Evolutionary conservation across 2,113 vertebrate species (phyloP).

Genomic region (Xiphorhynchus elegans): DNA sequence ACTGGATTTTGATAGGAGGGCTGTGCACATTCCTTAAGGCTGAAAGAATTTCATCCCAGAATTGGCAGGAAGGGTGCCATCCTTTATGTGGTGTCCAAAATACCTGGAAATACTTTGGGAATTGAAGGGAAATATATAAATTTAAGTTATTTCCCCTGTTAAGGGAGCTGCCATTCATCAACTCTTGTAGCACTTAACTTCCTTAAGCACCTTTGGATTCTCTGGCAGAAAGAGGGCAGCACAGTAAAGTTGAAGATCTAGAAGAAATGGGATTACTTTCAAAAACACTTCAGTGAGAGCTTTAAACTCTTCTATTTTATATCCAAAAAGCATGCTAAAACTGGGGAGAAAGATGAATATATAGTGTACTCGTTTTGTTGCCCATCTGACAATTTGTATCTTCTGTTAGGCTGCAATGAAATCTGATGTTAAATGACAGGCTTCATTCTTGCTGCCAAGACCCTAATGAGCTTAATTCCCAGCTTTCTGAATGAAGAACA

Average conservation of each 20-base stretch:
- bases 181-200: neutral
- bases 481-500: neutral
- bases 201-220: neutral
- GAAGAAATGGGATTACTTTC: neutral
- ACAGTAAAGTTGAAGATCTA: neutral
- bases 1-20: neutral
- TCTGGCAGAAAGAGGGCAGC: slow-evolving; percentile 20
- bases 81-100: neutral
- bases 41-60: neutral
- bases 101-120: neutral
- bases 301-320: neutral
- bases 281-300: neutral
- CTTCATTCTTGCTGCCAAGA: neutral
- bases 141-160: neutral
- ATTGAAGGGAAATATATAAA: neutral
- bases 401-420: neutral
- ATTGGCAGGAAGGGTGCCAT: neutral
- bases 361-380: neutral
- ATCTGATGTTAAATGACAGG: neutral
- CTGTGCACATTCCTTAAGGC: neutral
- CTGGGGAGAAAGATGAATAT: neutral
- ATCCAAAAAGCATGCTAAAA: neutral
- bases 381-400: neutral
- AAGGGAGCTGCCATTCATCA: neutral
- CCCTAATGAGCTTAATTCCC: slow-evolving; percentile 33